Base-by-base conservation (phyloP, 2,888 invertebrate species). In the Spodoptera exigua region DNA sequence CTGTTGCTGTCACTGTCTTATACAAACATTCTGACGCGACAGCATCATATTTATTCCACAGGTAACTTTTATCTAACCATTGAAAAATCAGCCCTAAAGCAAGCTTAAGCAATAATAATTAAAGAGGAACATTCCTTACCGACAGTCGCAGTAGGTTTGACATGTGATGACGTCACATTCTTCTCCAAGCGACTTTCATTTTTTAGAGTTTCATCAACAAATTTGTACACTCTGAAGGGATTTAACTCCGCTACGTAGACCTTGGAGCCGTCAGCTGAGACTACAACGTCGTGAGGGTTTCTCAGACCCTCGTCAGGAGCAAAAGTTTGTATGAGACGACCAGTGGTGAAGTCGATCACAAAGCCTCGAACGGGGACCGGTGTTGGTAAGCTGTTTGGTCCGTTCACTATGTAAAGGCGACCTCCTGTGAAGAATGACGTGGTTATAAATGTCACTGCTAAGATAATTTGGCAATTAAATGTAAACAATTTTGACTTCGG, bases 241-340 rank as follows among this genome's bases (percentile, higher is more conserved):
- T 95, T 93, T 16, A 98, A 91, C 85, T 98, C 98, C 0, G 97
- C 97, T 0, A 98, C 96, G 85, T 96, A 98, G 9, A 98, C 87
- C 54, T 88, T 87, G 44, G 91, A 91, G 18, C 96, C 97, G 88
- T 97, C 96, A 0, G 91, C 81, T 0, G 96, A 95, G 0, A 96
- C 96, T n/a, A 96, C 96, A 2, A 98, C 90, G 84, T 97, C 98
- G 88, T 98, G 98, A 0, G 98, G 98, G 84, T 96, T 96, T 55
- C 92, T 85, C 82, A 98, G 95, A 10, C 92, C 93, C 9, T 80
- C 85, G 5, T 77, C 81, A 1, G 96, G 95, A 0, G 94, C 95
- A 85, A 97, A 97, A 65, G 96, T 95, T 9, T 95, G 95, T 0
- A 95, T 58, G 12, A 97, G 83, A 14, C 95, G 88, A 27, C 95